A percentile compares a stretch with the other conserved stretches of the same genome.
Evolutionary conservation across 2,888 invertebrate species (phyloP).

Genomic region (Tipula unca): DNA sequence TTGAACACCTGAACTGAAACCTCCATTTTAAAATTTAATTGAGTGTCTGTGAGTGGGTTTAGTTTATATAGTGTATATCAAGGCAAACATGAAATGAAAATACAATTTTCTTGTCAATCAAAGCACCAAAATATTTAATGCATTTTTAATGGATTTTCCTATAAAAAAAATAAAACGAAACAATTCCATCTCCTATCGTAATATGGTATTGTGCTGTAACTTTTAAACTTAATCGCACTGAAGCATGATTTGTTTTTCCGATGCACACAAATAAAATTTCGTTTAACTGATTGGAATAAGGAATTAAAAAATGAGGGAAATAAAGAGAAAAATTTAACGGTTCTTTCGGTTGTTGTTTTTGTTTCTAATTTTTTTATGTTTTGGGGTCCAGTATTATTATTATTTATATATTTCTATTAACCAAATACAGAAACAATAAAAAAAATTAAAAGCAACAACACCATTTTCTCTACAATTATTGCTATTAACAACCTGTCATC

Average conservation of each 20-base stretch:
- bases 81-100: background rate
- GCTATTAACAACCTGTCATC: no score
- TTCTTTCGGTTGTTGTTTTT: no score
- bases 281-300: background rate
- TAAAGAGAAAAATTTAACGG: no score
- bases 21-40: background rate
- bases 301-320: background rate
- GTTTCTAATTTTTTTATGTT: no score
- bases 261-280: background rate
- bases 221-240: background rate
- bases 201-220: background rate
- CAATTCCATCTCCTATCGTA: background rate
- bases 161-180: no score
- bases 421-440: no score
- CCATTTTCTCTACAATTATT: no score
- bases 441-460: no score
- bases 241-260: background rate
- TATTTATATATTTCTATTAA: no score
- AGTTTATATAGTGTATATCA: background rate
- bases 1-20: background rate
- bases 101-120: background rate
- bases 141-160: background rate
- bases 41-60: background rate
- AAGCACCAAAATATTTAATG: background rate
- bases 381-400: no score